Conservation (phyloP, 1,140 invertebrate genomes). For the Periplaneta americana region DNA sequence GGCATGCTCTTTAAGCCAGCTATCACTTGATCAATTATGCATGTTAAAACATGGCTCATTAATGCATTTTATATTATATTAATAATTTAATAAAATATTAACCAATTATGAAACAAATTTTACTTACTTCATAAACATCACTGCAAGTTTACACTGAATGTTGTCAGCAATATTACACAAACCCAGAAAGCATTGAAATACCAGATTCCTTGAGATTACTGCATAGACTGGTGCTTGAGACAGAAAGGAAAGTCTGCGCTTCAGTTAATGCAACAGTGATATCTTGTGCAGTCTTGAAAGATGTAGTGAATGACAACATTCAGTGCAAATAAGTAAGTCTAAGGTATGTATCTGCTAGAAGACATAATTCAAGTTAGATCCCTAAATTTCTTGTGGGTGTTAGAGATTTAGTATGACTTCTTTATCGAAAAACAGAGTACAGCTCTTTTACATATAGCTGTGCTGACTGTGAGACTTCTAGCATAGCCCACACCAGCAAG, state of each 20-base stretch:
- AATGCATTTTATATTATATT: constrained; percentile 6
- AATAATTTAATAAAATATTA: constrained; percentile 2
- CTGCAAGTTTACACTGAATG: constrained; percentile 4
- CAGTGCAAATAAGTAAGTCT: neutral
- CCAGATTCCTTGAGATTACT: neutral
- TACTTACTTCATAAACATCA: neutral
- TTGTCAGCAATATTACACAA: neutral
- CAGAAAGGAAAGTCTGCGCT: neutral
- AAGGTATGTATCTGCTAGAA: neutral
- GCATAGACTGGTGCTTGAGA: neutral
- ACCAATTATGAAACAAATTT: neutral
- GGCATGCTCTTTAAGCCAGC: constrained; percentile 16
- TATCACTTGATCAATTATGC: constrained; percentile 12
- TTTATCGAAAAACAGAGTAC: neutral
- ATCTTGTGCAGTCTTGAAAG: neutral
- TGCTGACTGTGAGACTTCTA: neutral
- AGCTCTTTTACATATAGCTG: too few species aligned
- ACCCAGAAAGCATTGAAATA: neutral
- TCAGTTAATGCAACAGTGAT: neutral
- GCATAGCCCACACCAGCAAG: neutral
- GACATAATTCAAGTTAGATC: too few species aligned
- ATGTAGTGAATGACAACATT: constrained; percentile 1
- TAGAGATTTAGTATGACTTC: neutral
- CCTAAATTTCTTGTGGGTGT: neutral
- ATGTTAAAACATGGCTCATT: constrained; percentile 6